Evolutionary conservation across 2,113 vertebrate species (phyloP).

Genomic region (Alosa alosa): DNA sequence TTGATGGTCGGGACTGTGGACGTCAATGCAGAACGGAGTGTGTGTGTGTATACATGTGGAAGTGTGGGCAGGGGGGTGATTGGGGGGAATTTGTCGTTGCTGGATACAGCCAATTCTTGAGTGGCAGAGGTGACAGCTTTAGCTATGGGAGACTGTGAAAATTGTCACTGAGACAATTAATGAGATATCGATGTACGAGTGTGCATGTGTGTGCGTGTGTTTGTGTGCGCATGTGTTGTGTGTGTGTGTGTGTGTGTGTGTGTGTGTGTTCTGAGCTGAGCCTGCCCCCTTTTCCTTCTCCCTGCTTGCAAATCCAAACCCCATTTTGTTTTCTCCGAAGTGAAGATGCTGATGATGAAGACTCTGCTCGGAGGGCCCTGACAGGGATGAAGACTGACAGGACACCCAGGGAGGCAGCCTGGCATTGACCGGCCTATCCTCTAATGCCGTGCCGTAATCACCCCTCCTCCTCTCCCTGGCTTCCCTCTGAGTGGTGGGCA

Average conservation of each 20-base stretch:
- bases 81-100: background rate
- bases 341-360: background rate
- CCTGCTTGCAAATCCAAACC: background rate
- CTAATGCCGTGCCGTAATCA: background rate
- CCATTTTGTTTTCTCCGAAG: background rate
- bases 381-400: background rate
- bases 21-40: background rate
- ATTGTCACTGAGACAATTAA: background rate
- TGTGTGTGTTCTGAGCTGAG: background rate
- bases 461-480: background rate
- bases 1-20: background rate
- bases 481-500: background rate
- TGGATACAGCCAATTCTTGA: background rate
- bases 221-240: background rate
- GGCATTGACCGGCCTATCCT: background rate
- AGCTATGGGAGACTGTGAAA: background rate
- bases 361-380: background rate
- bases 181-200: background rate
- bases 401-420: background rate
- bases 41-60: conserved; percentile 1
- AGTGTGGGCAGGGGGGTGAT: background rate
- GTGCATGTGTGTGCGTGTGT: conserved; percentile 1
- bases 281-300: too few relatives aligned
- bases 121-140: background rate
- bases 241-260: background rate